Base-by-base conservation (phyloP, 2,113 vertebrate species). In the Erpornis zantholeuca region DNA sequence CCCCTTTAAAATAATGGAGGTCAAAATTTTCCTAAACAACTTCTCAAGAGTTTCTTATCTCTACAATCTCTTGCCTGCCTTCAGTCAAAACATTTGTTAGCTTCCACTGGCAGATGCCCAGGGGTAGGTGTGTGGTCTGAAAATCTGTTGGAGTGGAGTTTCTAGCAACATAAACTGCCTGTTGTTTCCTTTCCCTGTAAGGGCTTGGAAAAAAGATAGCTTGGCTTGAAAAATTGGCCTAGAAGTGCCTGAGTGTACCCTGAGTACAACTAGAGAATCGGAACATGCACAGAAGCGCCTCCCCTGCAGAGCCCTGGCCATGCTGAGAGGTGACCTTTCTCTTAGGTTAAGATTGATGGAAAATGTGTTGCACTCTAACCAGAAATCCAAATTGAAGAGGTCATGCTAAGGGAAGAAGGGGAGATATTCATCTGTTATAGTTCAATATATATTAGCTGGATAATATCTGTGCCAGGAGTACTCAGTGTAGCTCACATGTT, bases 151-250 rank as follows among this genome's bases (percentile, higher is more conserved):
- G 21, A 88, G 45, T 24, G 22, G 24, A 87, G 18, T 69, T 94
- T 85, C 57, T 63, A 89, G 73, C 27, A 79, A 38, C 7, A 49
- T 87, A 87, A 96, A 91, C 49, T 89, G 73, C 31, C 77, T 77
- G 84, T 75, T 92, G 36, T 79, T 89, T 91, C 66, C 42, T 91
- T 92, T 85, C 91, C 66, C 75, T 85, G 71, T 85, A 91, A 90
- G 87, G 70, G 17, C 33, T 69, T 92, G 70, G 70, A 38, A 72
- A 87, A 92, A 80, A 54, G 35, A 49, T 57, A 72, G 29, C 35
- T 75, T 83, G 82, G 47, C 59, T 79, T 72, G 70, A 82, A 85
- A 94, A 82, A 68, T 49, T 91, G 84, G n/a, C 64, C 38, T 75
- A 24, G 33, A 72, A 86, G 68, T 70, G 71, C 49, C 65, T 44